Percentiles rank a stretch among this genome's conserved stretches.
These are phyloP conservation scores for Erynnis tages DNA, from an alignment of 2,888 invertebrate species.

Conservation along the genomic window DNA sequence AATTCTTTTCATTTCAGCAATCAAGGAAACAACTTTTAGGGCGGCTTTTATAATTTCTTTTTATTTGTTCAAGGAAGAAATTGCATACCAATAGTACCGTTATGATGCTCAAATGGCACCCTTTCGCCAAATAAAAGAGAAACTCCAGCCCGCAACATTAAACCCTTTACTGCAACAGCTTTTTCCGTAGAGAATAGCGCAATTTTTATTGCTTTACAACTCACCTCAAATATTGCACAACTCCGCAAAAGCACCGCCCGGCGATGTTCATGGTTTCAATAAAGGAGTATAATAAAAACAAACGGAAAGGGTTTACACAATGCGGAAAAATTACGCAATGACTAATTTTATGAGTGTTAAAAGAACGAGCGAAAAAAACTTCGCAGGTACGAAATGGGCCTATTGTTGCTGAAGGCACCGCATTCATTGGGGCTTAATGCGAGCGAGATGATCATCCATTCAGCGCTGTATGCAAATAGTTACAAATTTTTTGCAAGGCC, in stretches of 20 bases:
- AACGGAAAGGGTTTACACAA: conserved; percentile 79
- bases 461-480: conserved; percentile 67
- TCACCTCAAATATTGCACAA: conserved; percentile 65
- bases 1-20: too few species aligned
- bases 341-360: conserved; percentile 61
- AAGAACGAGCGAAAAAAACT: conserved; percentile 58
- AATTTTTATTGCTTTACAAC: conserved; percentile 77
- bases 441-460: conserved; percentile 28
- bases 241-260: conserved; percentile 72
- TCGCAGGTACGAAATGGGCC: conserved; percentile 69
- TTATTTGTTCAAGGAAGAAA: conserved; percentile 37
- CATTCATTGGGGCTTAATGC: conserved; percentile 31
- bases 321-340: conserved; percentile 79
- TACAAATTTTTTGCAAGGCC: conserved; percentile 48
- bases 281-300: conserved; percentile 75
- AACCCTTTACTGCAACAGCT: conserved; percentile 67
- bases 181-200: conserved; percentile 75
- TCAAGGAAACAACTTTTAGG: too few species aligned
- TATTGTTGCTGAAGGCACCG: conserved; percentile 49
- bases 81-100: conserved; percentile 54
- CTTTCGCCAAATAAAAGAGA: conserved; percentile 61
- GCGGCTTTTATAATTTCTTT: background rate
- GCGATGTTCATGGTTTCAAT: conserved; percentile 47
- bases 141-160: conserved; percentile 57
- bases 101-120: conserved; percentile 50